phyloP scores from a whole-genome alignment of 2,113 vertebrate genomes.

The Pseudorectes ferrugineus region DNA sequence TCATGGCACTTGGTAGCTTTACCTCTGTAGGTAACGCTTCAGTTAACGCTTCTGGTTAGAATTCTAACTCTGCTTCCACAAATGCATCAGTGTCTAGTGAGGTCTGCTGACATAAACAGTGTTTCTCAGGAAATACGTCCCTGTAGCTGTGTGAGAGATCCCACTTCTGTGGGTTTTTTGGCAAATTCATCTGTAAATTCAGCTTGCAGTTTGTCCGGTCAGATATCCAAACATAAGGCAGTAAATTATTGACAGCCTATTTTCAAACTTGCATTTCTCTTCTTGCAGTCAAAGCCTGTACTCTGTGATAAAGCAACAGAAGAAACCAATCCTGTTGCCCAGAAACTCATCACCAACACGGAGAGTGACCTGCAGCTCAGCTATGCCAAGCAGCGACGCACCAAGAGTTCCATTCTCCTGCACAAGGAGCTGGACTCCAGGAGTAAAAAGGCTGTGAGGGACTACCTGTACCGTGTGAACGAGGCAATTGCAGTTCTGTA shows the following conservation, averaged over 20 bases:
- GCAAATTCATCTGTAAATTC: neutral
- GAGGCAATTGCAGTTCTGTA: constrained; percentile 93
- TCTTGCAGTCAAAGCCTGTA: constrained; percentile 83
- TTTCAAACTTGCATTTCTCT: neutral
- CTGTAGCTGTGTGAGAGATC: neutral
- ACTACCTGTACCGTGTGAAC: constrained; percentile 92
- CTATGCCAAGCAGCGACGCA: constrained; percentile 92
- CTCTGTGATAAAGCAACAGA: constrained; percentile 87
- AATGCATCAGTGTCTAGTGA: neutral
- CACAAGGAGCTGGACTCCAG: constrained; percentile 93
- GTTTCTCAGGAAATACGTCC: neutral
- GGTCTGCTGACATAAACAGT: neutral
- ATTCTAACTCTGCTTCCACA: neutral
- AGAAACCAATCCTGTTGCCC: constrained; percentile 85
- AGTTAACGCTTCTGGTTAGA: neutral
- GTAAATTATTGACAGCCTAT: neutral
- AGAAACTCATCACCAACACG: constrained; percentile 94
- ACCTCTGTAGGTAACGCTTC: neutral
- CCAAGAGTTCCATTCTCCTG: constrained; percentile 90
- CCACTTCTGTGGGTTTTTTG: neutral
- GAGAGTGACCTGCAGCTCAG: constrained; percentile 93
- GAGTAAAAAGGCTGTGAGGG: constrained; percentile 86
- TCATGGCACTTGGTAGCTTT: neutral
- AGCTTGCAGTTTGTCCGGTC: neutral
- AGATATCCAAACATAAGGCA: neutral